Evolutionary conservation across 1,140 invertebrate genomes (phyloP), one percentile per base, ranked within the genome.

Genomic region (Cyrtorhinus lividipennis): DNA sequence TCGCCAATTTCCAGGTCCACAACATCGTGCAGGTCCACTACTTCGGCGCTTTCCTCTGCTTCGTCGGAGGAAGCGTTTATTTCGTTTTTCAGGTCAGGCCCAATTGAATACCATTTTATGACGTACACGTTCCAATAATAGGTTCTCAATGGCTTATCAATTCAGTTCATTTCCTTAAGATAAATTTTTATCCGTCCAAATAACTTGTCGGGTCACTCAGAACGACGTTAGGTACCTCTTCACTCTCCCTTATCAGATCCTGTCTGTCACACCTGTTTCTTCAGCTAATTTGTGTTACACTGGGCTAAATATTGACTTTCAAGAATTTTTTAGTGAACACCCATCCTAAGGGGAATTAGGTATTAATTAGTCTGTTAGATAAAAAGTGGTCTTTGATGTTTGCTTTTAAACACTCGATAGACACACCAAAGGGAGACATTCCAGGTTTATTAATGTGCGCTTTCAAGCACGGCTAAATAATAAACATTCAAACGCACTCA

Each of bases 1-100:
- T 87, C 1, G 86, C 81, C 2, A 87, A 87, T 71, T 89, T 89
- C 72, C 85, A 87, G 77, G 85, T 87, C 72, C 83, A 79, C 0
- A 83, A 83, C 18, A 3, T 68, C 77, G 86, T 2, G 68, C 84
- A 5, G 44, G 78, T 87, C 18, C 87, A 90, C 69, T 74, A 86
- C 20, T 73, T 83, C n/a, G 87, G 87, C 22, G 86, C 86, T 13
- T 71, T 82, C 22, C 71, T 83, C 63, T 81, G 81, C 25, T 88
- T 88, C 72, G 80, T 79, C 3, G 73, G 80, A 56, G 84, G 83
- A 22, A 79, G 78, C 3, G 63, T 82, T 1, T 90, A 87, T 70
- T 80, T 83, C 67, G 81, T 80, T 76, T 73, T 84, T 45, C 84
- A 83, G 72, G 80, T 80, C 69, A 67, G 63, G 61, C 2, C 3